phyloP scores from a whole-genome alignment of 35 echinoderm and acorn worm species.

The Diadema setosum region DNA sequence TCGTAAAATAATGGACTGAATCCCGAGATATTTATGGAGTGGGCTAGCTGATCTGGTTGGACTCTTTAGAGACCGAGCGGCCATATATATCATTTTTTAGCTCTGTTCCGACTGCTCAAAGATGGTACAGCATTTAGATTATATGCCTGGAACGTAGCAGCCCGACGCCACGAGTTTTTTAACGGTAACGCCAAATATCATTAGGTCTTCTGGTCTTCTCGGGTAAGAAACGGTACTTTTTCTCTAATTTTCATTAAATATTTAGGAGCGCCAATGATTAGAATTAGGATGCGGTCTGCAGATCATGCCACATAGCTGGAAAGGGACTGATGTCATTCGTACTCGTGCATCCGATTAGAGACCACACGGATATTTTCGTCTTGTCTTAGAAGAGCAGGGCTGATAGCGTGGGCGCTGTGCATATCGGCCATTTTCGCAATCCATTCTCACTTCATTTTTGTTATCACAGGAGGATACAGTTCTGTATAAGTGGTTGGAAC shows the following conservation, averaged over 20 bases:
- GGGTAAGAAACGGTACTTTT: neutral
- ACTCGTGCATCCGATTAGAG: too few relatives aligned
- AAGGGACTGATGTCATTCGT: too few relatives aligned
- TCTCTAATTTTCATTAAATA: neutral
- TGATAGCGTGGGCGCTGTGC: neutral
- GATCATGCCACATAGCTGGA: too few relatives aligned
- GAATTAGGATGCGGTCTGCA: too few relatives aligned
- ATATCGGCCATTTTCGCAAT: neutral
- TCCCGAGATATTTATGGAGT: conserved; percentile 7
- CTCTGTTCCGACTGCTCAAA: neutral
- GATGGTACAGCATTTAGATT: neutral
- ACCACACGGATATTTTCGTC: too few relatives aligned
- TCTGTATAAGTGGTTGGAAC: neutral
- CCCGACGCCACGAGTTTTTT: neutral
- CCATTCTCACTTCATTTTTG: neutral
- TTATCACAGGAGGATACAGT: neutral
- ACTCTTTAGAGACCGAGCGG: neutral
- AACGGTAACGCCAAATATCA: neutral
- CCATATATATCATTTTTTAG: neutral
- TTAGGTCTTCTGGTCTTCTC: neutral
- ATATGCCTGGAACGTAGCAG: neutral
- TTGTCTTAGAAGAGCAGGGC: neutral
- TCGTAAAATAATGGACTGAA: conserved; percentile 18
- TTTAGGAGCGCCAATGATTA: neutral
- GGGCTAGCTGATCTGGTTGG: neutral